Conservation (phyloP, 2,113 vertebrate species). For the Pangasianodon hypophthalmus region DNA sequence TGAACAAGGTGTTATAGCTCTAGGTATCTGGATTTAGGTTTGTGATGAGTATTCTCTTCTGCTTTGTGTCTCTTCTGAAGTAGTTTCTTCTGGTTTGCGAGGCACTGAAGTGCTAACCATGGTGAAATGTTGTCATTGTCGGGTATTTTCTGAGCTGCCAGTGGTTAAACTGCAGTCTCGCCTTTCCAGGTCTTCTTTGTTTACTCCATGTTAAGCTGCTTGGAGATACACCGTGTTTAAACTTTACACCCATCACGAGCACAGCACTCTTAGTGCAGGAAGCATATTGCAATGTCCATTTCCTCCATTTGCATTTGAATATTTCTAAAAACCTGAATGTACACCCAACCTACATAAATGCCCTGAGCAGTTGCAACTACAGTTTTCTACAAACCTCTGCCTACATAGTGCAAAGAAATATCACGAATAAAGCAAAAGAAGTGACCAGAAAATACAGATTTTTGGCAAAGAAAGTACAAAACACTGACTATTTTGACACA, state of each 20-base stretch:
- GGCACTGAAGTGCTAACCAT: neutral
- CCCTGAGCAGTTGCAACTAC: neutral
- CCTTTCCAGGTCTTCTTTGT: neutral
- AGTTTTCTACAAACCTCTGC: neutral
- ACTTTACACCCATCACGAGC: neutral
- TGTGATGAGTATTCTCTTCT: no score
- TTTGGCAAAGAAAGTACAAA: neutral
- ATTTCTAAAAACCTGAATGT: neutral
- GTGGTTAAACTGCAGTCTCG: neutral
- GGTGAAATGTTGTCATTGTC: neutral
- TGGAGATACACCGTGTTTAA: neutral
- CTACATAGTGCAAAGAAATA: neutral
- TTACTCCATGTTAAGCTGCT: neutral
- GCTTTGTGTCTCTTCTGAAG: no score
- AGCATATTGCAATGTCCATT: slow-evolving; percentile 10
- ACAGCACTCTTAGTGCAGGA: neutral
- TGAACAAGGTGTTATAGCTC: neutral
- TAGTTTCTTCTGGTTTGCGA: neutral
- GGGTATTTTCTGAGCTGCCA: neutral
- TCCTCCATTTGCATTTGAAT: slow-evolving; percentile 23
- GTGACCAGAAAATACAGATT: neutral
- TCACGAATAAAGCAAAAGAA: neutral
- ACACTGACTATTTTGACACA: neutral
- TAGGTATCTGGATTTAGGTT: no score
- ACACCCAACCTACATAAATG: neutral